Base-by-base conservation (phyloP, 2,113 vertebrate species). In the Murina feae region DNA sequence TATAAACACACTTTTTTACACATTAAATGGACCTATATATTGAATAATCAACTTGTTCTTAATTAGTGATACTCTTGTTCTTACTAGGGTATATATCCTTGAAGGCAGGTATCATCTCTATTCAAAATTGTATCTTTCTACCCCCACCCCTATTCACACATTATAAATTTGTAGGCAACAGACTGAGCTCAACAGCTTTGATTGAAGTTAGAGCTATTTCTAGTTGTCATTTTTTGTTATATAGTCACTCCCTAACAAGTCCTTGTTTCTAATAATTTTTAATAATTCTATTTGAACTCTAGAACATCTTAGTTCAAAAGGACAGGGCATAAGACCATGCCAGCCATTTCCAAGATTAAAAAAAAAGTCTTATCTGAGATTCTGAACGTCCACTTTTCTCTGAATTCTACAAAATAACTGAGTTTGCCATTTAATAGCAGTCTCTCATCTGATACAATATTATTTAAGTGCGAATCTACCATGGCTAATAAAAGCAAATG, bases 141-240 rank as follows among this genome's bases (percentile, higher is more conserved):
- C 18, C 32, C 35, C 23, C 6, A 18, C 28, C 32, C n/a, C 21
- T 13, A 37, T 17, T 66, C 37, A 76, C 23, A 63, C 47, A 75
- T 47, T 58, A 47, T 60, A 91, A 35, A 80, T 93, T 20, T 89
- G 42, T 35, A 74, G 71, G 63, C 18, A 68, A 66, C 30, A 74
- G 21, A 74, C 1, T 35, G 76, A 91, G 11, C 35, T 96, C 35
- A 78, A 89, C 35, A 93, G 69, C 39, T 80, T 58, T 74, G 71
- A 65, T 87, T 74, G 23, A 44, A 93, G 16, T 55, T 55, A 65
- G 32, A 88, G 10, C 44, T 84, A 65, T 87, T 72, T 81, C 39
- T 92, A 80, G 39, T 90, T 84, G n/a, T 74, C n/a, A 53, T 58
- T 85, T 91, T 92, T 69, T 86, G 55, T 68, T 83, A 65, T 78